Evolutionary conservation across 2,797 vertebrate species (phyloP).

Genomic region (Micromesistius poutassou): DNA sequence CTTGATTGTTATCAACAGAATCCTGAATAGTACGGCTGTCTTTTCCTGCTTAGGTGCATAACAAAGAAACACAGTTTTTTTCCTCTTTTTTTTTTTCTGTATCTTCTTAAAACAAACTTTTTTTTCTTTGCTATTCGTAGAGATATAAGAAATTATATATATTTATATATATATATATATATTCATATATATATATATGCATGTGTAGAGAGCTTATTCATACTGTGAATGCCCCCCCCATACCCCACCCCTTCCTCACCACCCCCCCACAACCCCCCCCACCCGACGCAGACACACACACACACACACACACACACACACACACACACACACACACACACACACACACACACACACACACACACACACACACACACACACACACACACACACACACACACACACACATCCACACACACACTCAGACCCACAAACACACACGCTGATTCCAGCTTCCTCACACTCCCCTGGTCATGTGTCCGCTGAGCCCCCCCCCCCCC

Average conservation of each 20-base stretch:
- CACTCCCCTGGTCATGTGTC: neutral
- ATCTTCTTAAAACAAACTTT: constrained; percentile 83
- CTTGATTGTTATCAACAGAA: constrained; percentile 88
- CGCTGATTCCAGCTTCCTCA: neutral
- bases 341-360: constrained; percentile 6
- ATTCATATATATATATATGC: constrained; percentile 18
- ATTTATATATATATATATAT: constrained; percentile 19
- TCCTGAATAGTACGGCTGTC: constrained; percentile 81
- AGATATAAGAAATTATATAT: constrained; percentile 44
- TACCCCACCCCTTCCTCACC: constrained; percentile 67
- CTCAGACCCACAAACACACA: neutral
- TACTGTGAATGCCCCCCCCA: constrained; percentile 89
- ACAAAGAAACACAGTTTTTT: constrained; percentile 83
- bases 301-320: constrained; percentile 79
- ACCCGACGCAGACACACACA: constrained; percentile 45
- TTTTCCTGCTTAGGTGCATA: constrained; percentile 75
- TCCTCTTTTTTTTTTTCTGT: constrained; percentile 74
- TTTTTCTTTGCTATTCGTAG: constrained; percentile 63
- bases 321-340: constrained; percentile 10
- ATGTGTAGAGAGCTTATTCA: constrained; percentile 87
- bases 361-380: neutral
- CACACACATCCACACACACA: neutral
- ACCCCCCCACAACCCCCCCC: too few species aligned
- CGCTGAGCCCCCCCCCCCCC: too few species aligned
- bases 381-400: neutral